phyloP scores from a whole-genome alignment of 1,140 invertebrate genomes.

The Drosophila sucinea region DNA sequence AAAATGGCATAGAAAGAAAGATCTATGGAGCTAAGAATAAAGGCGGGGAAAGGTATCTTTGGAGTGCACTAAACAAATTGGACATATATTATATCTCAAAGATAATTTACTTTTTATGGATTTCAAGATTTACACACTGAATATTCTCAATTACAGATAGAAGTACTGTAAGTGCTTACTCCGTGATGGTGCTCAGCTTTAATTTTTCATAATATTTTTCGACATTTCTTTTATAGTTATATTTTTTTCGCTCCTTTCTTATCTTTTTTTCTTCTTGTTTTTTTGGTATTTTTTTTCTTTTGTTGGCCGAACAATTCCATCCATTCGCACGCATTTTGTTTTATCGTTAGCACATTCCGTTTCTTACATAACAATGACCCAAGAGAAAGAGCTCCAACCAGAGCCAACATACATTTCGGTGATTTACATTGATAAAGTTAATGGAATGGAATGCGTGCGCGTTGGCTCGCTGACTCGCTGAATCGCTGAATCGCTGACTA shows the following conservation, averaged over 20 bases:
- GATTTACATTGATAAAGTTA: slow-evolving; percentile 81
- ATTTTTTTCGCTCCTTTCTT: neutral
- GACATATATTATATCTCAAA: too few species aligned
- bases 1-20: too few species aligned
- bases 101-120: too few species aligned
- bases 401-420: slow-evolving; percentile 74
- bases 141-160: too few species aligned
- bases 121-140: too few species aligned
- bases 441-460: slow-evolving; percentile 78
- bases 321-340: slow-evolving; percentile 31
- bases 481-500: slow-evolving; percentile 66
- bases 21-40: too few species aligned
- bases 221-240: too few species aligned
- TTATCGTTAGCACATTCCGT: slow-evolving; percentile 39
- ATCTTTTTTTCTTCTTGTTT: neutral
- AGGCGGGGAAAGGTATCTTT: too few species aligned
- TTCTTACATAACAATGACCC: slow-evolving; percentile 36
- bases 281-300: neutral
- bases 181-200: neutral
- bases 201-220: slow-evolving; percentile 4
- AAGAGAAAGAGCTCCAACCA: slow-evolving; percentile 38
- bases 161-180: neutral
- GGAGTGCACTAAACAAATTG: too few species aligned
- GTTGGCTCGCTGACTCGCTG: slow-evolving; percentile 46
- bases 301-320: slow-evolving; percentile 11